Conservation (phyloP, 37 sponge, comb jelly and placozoan genomes). For the Ephydatia muelleri region DNA sequence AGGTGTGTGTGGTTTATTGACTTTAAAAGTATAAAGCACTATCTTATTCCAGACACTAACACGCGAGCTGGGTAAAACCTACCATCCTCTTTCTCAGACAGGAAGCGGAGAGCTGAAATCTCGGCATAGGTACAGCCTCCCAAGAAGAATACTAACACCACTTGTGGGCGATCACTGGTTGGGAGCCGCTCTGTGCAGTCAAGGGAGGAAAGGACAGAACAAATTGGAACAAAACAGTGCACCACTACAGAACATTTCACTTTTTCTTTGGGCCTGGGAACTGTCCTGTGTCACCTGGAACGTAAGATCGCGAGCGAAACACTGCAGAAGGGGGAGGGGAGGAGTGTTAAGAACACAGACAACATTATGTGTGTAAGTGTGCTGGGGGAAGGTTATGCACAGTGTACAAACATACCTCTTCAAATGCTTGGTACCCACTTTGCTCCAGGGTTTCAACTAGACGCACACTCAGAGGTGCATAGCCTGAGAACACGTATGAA, state of each 20-base stretch:
- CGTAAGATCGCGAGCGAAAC: conserved; percentile 1
- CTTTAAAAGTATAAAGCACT: no score
- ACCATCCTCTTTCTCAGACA: conserved; percentile 83
- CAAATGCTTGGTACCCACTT: conserved; percentile 47
- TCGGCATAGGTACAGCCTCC: conserved; percentile 97
- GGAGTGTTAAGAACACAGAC: not conserved
- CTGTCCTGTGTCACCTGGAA: conserved; percentile 29
- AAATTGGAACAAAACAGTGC: not conserved
- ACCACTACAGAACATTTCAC: conserved; percentile 15
- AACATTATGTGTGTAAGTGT: no score
- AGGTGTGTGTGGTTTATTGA: no score
- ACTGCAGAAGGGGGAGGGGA: not conserved
- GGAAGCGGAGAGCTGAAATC: conserved; percentile 91
- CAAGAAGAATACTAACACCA: conserved; percentile 91
- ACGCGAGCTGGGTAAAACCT: not conserved
- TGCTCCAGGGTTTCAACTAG: conserved; percentile 72
- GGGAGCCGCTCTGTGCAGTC: conserved; percentile 18
- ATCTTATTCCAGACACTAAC: no score
- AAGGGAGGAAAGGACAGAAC: not conserved
- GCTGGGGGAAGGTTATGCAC: no score
- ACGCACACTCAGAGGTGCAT: conserved; percentile 94
- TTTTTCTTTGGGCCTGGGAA: conserved; percentile 33
- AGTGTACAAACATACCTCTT: conserved; percentile 63
- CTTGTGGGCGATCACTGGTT: conserved; percentile 51
- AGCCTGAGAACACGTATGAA: conserved; percentile 93